Evolutionary conservation across 2,797 vertebrate genomes (phyloP), one percentile per base, ranked within the genome.

Genomic region (Pyrrhura leucotis): DNA sequence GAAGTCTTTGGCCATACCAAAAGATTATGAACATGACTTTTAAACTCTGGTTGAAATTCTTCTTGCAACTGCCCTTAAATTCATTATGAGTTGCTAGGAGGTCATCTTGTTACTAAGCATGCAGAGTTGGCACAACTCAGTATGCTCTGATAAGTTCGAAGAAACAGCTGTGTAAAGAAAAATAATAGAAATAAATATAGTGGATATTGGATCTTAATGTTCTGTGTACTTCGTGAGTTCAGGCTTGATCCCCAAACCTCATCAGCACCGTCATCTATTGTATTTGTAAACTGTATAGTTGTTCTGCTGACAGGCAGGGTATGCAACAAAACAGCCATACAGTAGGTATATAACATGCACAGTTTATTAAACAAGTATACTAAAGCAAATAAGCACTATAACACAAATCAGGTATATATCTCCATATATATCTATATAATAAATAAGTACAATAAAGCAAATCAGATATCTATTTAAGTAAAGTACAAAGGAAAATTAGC

Each of bases 11-110:
- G 88, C 89, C 69, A 81, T 78, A 85, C 40, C 47, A 66, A 84
- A 92, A 63, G 78, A 82, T 73, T 74, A 84, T 66, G 87, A 84
- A 83, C 20, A 63, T 54, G 37, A 63, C 54, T 87, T 82, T 75
- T 85, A 75, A 92, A 67, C 45, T 71, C 33, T 19, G 16, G 77
- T 65, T 93, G 62, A 75, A 77, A 84, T 76, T 92, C 87, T 47
- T 83, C 73, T 92, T 95, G 54, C 29, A 82, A 59, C 28, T 72
- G 42, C 86, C 59, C 77, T 90, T 95, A 93, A 86, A 87, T 89
- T 95, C 88, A 82, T 86, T 93, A 88, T 44, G 89, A 86, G 31
- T 51, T 76, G 11, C 56, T 74, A 63, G 56, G 89, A 88, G 72
- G 45, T 89, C 62, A 72, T 72, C 62, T 65, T 87, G 61, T 89